Evolutionary conservation across 2,888 invertebrate genomes (phyloP).

Genomic region (Plebejus argus): DNA sequence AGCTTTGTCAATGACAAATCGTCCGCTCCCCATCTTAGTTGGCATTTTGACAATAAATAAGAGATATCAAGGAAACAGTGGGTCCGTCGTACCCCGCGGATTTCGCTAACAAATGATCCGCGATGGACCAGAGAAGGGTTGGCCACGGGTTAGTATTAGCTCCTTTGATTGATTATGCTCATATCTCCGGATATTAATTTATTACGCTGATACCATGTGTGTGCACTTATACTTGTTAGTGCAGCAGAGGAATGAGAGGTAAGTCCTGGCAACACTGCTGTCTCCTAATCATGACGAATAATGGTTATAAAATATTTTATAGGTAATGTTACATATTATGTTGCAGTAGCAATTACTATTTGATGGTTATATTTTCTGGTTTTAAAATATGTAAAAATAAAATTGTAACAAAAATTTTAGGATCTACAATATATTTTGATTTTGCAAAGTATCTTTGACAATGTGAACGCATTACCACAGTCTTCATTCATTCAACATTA

Average conservation of each 20-base stretch:
- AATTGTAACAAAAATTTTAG: no score
- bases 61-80: conserved; percentile 69
- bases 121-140: conserved; percentile 75
- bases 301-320: no score
- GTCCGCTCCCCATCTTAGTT: conserved; percentile 65
- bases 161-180: conserved; percentile 58
- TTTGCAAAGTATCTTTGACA: not conserved
- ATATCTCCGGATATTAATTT: conserved; percentile 30
- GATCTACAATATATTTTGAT: not conserved
- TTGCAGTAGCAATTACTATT: no score
- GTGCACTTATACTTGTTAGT: not conserved
- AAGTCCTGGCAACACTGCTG: not conserved
- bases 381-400: no score
- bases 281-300: no score
- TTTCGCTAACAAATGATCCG: conserved; percentile 75
- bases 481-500: not conserved
- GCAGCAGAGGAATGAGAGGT: not conserved
- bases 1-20: conserved; percentile 78
- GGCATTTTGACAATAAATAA: conserved; percentile 79
- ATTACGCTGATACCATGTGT: conserved; percentile 12
- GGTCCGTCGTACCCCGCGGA: conserved; percentile 54
- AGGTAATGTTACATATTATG: no score
- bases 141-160: conserved; percentile 55
- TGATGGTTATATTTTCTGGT: no score
- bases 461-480: not conserved